These are phyloP conservation scores for Kryptolebias ocellatus DNA, from an alignment of 2,797 vertebrate genomes.

Conservation along the genomic window DNA sequence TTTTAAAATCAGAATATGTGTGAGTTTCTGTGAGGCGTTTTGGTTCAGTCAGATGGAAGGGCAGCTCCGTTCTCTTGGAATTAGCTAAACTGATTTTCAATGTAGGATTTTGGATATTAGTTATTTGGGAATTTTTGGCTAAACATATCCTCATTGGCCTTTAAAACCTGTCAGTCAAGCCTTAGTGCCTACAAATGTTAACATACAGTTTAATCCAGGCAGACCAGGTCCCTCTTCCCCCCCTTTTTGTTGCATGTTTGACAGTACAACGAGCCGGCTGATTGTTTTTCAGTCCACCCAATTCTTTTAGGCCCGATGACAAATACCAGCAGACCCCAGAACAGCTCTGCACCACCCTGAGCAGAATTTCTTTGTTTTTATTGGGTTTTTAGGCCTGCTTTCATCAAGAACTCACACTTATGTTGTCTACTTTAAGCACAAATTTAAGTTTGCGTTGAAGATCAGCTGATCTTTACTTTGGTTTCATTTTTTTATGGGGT, in stretches of 20 bases:
- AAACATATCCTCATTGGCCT: conserved; percentile 46
- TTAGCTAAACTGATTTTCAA: conserved; percentile 14
- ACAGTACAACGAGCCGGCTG: conserved; percentile 27
- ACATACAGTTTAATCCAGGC: conserved; percentile 29
- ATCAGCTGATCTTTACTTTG: not conserved
- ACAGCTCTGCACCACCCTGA: conserved; percentile 31
- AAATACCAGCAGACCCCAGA: conserved; percentile 56
- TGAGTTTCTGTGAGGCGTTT: conserved; percentile 21
- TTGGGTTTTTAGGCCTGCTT: conserved; percentile 14
- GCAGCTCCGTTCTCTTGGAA: conserved; percentile 18
- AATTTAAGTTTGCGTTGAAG: conserved; percentile 39
- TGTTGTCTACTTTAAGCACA: conserved; percentile 57
- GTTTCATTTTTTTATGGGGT: conserved; percentile 21
- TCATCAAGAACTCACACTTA: conserved; percentile 43
- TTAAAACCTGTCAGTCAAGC: conserved; percentile 58
- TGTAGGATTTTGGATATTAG: conserved; percentile 23
- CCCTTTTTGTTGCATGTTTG: conserved; percentile 10
- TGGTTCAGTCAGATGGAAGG: conserved; percentile 18
- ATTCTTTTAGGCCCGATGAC: conserved; percentile 31
- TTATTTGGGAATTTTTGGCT: conserved; percentile 26
- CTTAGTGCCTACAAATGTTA: conserved; percentile 65
- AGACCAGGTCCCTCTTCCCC: conserved; percentile 10
- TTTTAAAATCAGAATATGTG: not conserved
- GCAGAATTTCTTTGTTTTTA: conserved; percentile 7
- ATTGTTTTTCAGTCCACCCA: conserved; percentile 24